Evolutionary conservation across 2,797 vertebrate genomes (phyloP).

Genomic region (Knipowitschia caucasica): DNA sequence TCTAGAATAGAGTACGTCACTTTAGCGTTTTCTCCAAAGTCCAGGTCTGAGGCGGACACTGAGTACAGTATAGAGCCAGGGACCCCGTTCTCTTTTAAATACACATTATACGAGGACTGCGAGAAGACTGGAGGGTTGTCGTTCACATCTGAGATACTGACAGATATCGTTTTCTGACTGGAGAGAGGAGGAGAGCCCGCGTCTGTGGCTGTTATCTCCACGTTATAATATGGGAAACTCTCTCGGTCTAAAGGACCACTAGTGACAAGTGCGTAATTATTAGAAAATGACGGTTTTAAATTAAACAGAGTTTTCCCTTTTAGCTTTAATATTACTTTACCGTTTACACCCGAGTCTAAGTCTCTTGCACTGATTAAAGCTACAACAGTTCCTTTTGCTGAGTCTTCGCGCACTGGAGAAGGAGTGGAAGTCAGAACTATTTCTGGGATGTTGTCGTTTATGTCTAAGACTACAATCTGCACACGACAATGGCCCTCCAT

Average conservation of each 20-base stretch:
- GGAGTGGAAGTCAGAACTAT: conserved; percentile 57
- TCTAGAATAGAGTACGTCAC: conserved; percentile 44
- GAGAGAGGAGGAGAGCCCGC: conserved; percentile 76
- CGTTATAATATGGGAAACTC: conserved; percentile 70
- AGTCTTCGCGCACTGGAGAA: conserved; percentile 54
- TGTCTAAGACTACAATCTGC: conserved; percentile 52
- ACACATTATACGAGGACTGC: conserved; percentile 75
- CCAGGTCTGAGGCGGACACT: conserved; percentile 74
- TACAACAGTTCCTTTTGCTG: conserved; percentile 50
- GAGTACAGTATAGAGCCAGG: conserved; percentile 78
- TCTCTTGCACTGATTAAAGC: conserved; percentile 59
- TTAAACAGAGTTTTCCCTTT: conserved; percentile 35
- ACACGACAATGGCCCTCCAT: conserved; percentile 63
- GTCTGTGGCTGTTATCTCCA: conserved; percentile 80
- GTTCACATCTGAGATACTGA: conserved; percentile 81
- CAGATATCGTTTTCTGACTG: conserved; percentile 69
- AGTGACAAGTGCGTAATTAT: conserved; percentile 64
- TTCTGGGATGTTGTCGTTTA: conserved; percentile 65
- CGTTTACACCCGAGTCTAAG: conserved; percentile 55
- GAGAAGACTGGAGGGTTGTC: conserved; percentile 74
- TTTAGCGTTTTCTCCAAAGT: conserved; percentile 51
- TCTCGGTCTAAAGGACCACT: conserved; percentile 75
- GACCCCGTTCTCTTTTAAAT: conserved; percentile 78
- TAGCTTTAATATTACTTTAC: conserved; percentile 49
- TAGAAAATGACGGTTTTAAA: conserved; percentile 56